These are phyloP conservation scores for Mamestra brassicae DNA, from an alignment of 2,888 invertebrate genomes.

Conservation along the genomic window DNA sequence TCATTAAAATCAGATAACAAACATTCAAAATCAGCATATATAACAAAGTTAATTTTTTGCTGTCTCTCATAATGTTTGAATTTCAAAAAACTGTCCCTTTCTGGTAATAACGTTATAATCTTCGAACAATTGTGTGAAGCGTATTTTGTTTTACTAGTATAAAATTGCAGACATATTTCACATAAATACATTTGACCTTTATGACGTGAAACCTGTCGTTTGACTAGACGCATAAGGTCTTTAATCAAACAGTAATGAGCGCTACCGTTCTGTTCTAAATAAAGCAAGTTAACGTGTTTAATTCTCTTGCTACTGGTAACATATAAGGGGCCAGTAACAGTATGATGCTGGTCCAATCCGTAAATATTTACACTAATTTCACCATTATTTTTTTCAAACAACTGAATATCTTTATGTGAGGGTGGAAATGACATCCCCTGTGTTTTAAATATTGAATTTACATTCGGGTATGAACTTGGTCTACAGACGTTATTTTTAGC, in stretches of 20 bases:
- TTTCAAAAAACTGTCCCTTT: too few species aligned
- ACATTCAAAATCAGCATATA: conserved; percentile 5
- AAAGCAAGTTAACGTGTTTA: too few species aligned
- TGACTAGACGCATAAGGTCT: too few species aligned
- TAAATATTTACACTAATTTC: background rate
- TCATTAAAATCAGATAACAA: background rate
- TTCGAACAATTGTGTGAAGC: background rate
- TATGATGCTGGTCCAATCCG: background rate
- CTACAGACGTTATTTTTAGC: conserved; percentile 13
- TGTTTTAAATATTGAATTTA: conserved; percentile 6
- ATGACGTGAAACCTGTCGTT: too few species aligned
- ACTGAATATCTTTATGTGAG: conserved; percentile 6
- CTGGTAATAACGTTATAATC: background rate
- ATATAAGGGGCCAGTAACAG: background rate
- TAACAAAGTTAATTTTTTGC: background rate
- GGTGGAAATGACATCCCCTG: conserved; percentile 12
- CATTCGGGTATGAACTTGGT: conserved; percentile 16
- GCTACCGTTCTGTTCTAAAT: too few species aligned
- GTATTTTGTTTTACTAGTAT: background rate
- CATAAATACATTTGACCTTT: too few species aligned
- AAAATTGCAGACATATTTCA: background rate
- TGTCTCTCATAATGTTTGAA: background rate
- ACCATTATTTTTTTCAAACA: conserved; percentile 5
- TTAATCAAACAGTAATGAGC: too few species aligned
- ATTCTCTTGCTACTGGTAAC: too few species aligned